phyloP scores from a whole-genome alignment of 2,888 invertebrate species.

The Tipula helvola region DNA sequence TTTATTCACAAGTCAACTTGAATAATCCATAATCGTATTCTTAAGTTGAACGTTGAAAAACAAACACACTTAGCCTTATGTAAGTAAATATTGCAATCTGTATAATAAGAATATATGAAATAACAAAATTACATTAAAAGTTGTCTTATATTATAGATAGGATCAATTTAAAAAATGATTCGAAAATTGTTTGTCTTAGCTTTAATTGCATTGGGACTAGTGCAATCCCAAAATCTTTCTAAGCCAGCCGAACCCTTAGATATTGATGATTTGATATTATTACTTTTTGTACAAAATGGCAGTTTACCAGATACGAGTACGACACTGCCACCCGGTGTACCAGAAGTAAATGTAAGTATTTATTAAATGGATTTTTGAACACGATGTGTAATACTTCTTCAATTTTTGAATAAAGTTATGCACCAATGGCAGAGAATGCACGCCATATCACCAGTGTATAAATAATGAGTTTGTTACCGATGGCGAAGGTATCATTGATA shows the following conservation, averaged over 20 bases:
- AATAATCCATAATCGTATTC: neutral
- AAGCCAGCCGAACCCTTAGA: neutral
- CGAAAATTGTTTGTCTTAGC: neutral
- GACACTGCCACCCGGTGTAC: neutral
- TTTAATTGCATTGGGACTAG: neutral
- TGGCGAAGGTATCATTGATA: slow-evolving; percentile 62
- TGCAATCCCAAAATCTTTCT: neutral
- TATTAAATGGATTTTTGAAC: neutral
- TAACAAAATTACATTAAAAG: neutral
- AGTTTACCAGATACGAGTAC: neutral
- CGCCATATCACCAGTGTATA: slow-evolving; percentile 63
- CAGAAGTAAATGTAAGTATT: neutral
- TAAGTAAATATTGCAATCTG: neutral
- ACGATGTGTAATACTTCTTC: neutral
- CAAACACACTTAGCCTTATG: neutral
- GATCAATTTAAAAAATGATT: neutral
- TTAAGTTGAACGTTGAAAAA: neutral
- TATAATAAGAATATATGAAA: neutral
- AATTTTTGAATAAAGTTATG: neutral
- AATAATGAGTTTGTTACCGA: slow-evolving; percentile 52
- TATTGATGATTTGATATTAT: neutral
- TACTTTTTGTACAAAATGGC: neutral
- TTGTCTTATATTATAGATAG: neutral
- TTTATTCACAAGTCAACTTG: neutral
- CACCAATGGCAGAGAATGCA: slow-evolving; percentile 49